Evolutionary conservation across 2,113 vertebrate species (phyloP).

Genomic region (Megaleporinus macrocephalus): DNA sequence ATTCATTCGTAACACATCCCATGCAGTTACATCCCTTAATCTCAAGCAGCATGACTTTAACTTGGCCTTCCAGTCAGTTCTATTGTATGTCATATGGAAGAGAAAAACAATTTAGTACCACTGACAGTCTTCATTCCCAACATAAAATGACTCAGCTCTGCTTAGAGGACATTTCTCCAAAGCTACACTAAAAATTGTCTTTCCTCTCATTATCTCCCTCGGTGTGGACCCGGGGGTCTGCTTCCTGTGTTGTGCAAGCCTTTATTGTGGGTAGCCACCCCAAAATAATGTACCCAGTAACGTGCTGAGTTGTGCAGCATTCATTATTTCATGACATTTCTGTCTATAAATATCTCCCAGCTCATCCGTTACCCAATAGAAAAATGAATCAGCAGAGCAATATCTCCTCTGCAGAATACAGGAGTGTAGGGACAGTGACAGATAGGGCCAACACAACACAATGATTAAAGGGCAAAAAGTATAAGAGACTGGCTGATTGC

Average conservation of each 20-base stretch:
- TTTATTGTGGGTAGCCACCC: background rate
- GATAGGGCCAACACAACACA: background rate
- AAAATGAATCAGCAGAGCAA: background rate
- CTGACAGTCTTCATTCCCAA: background rate
- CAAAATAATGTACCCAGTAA: background rate
- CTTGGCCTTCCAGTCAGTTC: background rate
- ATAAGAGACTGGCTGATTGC: background rate
- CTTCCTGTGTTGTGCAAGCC: background rate
- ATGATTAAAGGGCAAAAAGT: background rate
- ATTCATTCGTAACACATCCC: background rate
- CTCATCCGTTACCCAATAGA: background rate
- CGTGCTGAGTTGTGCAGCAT: background rate
- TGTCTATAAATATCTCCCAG: background rate
- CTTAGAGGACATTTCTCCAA: background rate
- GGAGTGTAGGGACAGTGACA: constrained; percentile 6
- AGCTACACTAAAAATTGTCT: background rate
- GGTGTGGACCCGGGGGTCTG: background rate
- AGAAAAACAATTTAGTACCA: background rate
- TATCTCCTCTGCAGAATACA: background rate
- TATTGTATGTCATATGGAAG: background rate
- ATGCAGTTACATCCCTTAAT: background rate
- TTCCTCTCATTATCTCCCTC: background rate
- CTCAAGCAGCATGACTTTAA: background rate
- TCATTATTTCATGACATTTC: background rate
- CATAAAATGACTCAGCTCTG: background rate